Evolutionary conservation across 2,888 invertebrate species (phyloP), one percentile per base, ranked within the genome.

Genomic region (Geophilus truncorum): DNA sequence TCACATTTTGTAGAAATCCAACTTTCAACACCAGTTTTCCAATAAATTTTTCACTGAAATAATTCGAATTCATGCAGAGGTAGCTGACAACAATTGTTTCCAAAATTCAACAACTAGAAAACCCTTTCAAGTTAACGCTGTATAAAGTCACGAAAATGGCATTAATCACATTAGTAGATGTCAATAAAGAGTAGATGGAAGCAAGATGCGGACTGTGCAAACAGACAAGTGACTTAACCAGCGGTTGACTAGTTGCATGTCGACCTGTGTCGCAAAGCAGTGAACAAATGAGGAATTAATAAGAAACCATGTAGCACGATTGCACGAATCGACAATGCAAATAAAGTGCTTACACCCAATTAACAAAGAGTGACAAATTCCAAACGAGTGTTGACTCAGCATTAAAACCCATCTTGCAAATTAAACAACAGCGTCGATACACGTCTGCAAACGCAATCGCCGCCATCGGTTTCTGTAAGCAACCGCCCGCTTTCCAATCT

Each of bases 281-380:
- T 5, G 23, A 62, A 62, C 57, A 62, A 62, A 23, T 18, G 4
- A 23, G 57, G 10, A 62, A 62, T 23, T 62, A 62, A 62, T 23
- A 62, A 62, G 57, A 23, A 57, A 15, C 4, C 1, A 7, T 18
- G 57, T n/a, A n/a, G n/a, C n/a, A n/a, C n/a, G n/a, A n/a, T n/a
- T n/a, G n/a, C n/a, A n/a, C n/a, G n/a, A 23, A 18, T 3, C 57
- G 57, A 62, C 57, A 62, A 62, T 21, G 57, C 57, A 62, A 62
- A 62, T 62, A 62, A 62, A 62, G 57, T 62, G 57, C 57, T 62
- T 62, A 62, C 57, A 18, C 57, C 57, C 57, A 62, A 62, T 62
- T 62, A 62, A 62, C 57, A 62, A 62, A 62, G 23, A 10, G 21
- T 23, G 21, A 62, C 57, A 62, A 62, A 62, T 62, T 62, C 57